phyloP scores from a whole-genome alignment of 1,140 invertebrate genomes.

The Doryteuthis pealeii region DNA sequence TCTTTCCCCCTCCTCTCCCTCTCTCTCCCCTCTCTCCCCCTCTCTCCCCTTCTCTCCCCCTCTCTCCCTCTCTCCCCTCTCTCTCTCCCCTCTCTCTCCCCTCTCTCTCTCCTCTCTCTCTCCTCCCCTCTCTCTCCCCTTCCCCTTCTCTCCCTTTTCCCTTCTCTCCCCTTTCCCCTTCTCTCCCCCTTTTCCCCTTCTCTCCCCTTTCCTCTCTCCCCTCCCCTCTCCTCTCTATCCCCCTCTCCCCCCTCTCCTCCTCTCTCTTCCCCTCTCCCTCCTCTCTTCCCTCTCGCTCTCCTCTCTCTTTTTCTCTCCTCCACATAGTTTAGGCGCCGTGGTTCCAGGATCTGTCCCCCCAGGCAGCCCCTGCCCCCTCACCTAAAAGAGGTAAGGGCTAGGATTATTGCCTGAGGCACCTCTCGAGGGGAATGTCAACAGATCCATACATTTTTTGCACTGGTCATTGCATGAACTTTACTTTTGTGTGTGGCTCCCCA shows the following conservation, averaged over 20 bases:
- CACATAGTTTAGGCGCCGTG: too few relatives aligned
- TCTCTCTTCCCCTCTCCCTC: background rate
- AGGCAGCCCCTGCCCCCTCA: too few relatives aligned
- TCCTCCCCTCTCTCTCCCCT: background rate
- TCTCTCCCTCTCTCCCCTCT: background rate
- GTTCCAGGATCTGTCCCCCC: too few relatives aligned
- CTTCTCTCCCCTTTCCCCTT: background rate
- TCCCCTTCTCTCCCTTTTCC: background rate
- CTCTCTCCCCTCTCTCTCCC: background rate
- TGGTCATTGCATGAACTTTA: too few relatives aligned
- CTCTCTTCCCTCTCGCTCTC: background rate
- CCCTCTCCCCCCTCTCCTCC: background rate
- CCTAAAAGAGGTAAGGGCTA: too few relatives aligned
- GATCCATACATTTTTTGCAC: too few relatives aligned
- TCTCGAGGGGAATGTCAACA: too few relatives aligned
- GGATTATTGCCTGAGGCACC: too few relatives aligned
- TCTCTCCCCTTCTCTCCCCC: background rate
- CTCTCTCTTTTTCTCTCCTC: too few relatives aligned
- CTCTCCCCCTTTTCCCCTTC: background rate
- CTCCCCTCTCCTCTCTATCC: background rate
- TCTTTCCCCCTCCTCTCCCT: background rate
- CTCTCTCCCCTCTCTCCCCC: background rate
- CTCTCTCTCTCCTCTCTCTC: background rate
- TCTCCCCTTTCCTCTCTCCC: background rate
- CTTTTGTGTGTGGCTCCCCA: too few relatives aligned